A percentile compares a stretch with the other conserved stretches of the same genome.
Evolutionary conservation across 1,140 invertebrate genomes (phyloP).

Genomic region (Lycorma delicatula): DNA sequence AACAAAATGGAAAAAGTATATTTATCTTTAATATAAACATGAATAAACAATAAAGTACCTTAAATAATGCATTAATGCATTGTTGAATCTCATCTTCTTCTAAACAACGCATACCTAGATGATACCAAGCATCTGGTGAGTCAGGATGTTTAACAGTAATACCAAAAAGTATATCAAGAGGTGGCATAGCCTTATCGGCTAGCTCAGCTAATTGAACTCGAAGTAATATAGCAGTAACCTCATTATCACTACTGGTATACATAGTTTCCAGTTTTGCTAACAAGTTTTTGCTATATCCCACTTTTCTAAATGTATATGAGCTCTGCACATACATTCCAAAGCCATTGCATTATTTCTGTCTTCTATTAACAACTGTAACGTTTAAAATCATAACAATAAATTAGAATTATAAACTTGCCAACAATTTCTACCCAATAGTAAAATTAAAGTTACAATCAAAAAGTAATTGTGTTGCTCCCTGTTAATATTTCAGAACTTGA

Average conservation of each 20-base stretch:
- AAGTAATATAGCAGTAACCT: not conserved
- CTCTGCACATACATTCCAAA: constrained; percentile 36
- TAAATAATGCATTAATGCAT: constrained; percentile 34
- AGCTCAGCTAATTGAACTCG: not conserved
- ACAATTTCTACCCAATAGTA: too few relatives aligned
- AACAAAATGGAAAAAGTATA: too few relatives aligned
- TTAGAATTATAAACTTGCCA: too few relatives aligned
- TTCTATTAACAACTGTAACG: constrained; percentile 15
- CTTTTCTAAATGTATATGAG: constrained; percentile 40
- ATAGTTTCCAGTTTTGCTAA: constrained; percentile 34
- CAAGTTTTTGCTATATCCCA: constrained; percentile 40
- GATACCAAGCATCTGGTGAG: constrained; percentile 26
- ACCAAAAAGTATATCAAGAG: not conserved
- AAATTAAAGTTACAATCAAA: too few relatives aligned
- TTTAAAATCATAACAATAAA: too few relatives aligned
- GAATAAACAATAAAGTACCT: too few relatives aligned
- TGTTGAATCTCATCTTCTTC: constrained; percentile 45
- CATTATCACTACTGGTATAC: constrained; percentile 14
- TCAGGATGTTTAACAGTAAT: not conserved
- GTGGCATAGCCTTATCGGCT: too few relatives aligned
- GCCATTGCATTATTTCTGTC: constrained; percentile 32
- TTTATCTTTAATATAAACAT: too few relatives aligned
- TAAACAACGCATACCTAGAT: constrained; percentile 35
- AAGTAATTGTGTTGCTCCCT: too few relatives aligned
- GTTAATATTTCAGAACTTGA: too few relatives aligned